phyloP scores from a whole-genome alignment of 2,888 invertebrate genomes.

The Tillus elongatus region DNA sequence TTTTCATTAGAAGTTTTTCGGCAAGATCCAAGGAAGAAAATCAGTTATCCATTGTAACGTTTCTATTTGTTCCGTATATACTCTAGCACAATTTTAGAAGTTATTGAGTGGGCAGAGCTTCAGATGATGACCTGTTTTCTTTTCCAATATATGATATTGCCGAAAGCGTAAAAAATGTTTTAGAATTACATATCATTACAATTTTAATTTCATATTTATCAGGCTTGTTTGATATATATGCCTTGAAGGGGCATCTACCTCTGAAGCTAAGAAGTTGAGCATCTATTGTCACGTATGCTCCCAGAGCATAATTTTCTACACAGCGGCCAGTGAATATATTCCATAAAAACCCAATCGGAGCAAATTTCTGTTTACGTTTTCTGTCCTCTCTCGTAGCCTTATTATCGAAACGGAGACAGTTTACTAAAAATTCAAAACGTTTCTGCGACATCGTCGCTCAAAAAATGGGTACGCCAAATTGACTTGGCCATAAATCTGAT shows the following conservation, averaged over 20 bases:
- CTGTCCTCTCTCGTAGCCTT: constrained; percentile 7
- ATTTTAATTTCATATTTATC: too few species aligned
- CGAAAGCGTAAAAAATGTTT: constrained; percentile 9
- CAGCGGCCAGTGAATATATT: too few species aligned
- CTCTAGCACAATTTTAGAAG: background rate
- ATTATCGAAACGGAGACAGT: constrained; percentile 13
- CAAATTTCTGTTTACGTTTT: constrained; percentile 6
- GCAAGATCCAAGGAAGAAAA: too few species aligned
- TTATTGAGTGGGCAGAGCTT: constrained; percentile 3
- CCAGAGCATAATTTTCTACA: too few species aligned
- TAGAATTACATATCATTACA: constrained; percentile 8
- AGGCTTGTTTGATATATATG: constrained; percentile 11
- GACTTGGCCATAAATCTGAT: too few species aligned
- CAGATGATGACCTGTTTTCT: too few species aligned
- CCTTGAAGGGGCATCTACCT: too few species aligned
- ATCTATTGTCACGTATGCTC: constrained; percentile 10
- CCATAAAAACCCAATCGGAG: too few species aligned
- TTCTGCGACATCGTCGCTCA: constrained; percentile 11
- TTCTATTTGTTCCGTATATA: constrained; percentile 4
- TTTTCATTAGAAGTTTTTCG: too few species aligned
- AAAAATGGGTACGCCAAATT: constrained; percentile 6
- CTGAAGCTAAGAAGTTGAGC: constrained; percentile 8
- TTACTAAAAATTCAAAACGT: too few species aligned
- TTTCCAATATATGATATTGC: constrained; percentile 11
- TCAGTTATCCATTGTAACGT: constrained; percentile 5